phyloP scores from a whole-genome alignment of 2,797 vertebrate species.

The Coregonus suidteri region DNA sequence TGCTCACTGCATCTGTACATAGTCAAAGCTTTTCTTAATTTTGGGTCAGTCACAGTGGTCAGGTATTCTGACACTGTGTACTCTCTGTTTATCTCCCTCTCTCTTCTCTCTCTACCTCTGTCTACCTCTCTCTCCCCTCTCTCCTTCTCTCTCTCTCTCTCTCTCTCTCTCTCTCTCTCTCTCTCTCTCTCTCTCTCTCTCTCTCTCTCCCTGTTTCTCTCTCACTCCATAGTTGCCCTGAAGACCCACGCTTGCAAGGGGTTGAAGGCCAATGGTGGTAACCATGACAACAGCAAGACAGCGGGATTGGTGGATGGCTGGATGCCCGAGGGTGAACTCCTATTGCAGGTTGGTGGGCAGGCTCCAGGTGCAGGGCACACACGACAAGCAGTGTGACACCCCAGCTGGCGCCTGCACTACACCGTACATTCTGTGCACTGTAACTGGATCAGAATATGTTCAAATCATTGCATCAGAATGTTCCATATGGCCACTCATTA shows the following conservation, averaged over 20 bases:
- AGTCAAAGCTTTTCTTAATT: too few species aligned
- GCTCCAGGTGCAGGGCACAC: background rate
- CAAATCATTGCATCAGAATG: background rate
- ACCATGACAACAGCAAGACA: slow-evolving; percentile 1
- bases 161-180: slow-evolving; percentile 12
- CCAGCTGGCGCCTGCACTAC: background rate
- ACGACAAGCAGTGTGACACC: background rate
- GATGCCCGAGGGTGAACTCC: slow-evolving; percentile 77
- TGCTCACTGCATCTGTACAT: too few species aligned
- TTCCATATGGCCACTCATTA: background rate
- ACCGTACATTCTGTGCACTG: background rate
- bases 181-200: slow-evolving; percentile 26
- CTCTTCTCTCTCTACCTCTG: too few species aligned
- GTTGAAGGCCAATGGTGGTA: slow-evolving; percentile 13
- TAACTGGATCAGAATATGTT: background rate
- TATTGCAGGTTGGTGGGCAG: slow-evolving; percentile 75
- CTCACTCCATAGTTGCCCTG: slow-evolving; percentile 63
- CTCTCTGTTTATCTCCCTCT: too few species aligned
- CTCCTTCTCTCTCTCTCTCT: slow-evolving; percentile 1
- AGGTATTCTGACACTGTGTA: too few species aligned
- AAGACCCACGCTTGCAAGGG: slow-evolving; percentile 59
- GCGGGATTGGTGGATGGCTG: background rate
- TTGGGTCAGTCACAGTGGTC: too few species aligned
- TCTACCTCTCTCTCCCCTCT: background rate
- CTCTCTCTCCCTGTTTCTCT: slow-evolving; percentile 20